Base-by-base conservation (phyloP, 2,797 vertebrate genomes). In the Toxotes lorentzi region DNA sequence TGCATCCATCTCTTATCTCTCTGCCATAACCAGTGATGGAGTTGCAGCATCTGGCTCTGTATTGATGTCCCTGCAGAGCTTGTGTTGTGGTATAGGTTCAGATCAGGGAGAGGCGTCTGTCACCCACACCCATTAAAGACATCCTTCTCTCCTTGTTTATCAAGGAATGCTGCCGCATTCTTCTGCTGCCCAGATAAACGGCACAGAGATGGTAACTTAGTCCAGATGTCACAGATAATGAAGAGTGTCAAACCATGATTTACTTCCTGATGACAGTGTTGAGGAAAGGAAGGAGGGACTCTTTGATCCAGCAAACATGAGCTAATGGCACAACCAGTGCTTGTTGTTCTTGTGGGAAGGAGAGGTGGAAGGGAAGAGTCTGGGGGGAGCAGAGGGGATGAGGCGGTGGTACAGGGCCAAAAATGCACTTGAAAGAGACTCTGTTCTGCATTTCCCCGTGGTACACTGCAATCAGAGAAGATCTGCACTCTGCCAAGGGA, bases 31-130 rank as follows among this genome's bases (percentile, higher is more conserved):
- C 59, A 27, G 50, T 89, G 87, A 89, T 81, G 76, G 83, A 91
- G 73, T 73, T 73, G 51, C 30, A 12, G 66, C 19, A 24, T 69
- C 72, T 40, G 32, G 34, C 57, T 73, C 73, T 30, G 71, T 83
- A 84, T 86, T 87, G 86, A 90, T 84, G 78, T 62, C 38, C 72
- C 63, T 72, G 58, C 62, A 12, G 79, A 88, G 76, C 62, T 80
- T 59, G 71, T 78, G 86, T 81, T 79, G 79, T 70, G 70, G 76
- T 86, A 69, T 35, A 45, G 70, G 85, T 70, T 54, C 67, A 60
- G 76, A 76, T 76, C 32, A 21, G 59, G 51, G 74, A 78, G 34
- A 78, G 56, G 48, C 27, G 13, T 76, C 67, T 78, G 63, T 83
- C 78, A 77, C 66, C 57, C 45, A 16, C n/a, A 34, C 35, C 60